Conservation (phyloP, 2,113 vertebrate genomes). For the Tursiops truncatus region DNA sequence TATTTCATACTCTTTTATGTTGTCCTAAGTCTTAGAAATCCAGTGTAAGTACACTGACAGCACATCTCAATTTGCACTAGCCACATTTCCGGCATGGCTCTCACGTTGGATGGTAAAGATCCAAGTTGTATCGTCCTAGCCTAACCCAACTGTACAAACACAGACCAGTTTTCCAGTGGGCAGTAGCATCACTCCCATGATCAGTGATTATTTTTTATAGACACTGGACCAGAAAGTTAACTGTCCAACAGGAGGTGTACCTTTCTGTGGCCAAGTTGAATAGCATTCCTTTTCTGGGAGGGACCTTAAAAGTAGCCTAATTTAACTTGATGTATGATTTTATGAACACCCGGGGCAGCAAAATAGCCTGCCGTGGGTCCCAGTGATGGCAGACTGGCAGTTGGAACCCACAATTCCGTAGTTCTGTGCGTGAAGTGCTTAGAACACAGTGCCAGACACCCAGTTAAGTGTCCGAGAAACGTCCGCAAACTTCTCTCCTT, state of each 20-base stretch:
- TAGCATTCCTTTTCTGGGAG: not conserved
- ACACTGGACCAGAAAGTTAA: not conserved
- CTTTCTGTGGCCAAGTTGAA: not conserved
- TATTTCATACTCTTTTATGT: not conserved
- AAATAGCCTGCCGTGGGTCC: not conserved
- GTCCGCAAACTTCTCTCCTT: not conserved
- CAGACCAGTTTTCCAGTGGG: not conserved
- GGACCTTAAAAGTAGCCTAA: accelerated
- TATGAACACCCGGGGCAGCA: not conserved
- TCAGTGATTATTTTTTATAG: not conserved
- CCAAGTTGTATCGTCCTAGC: not conserved
- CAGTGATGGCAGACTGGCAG: not conserved
- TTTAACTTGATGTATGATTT: not conserved
- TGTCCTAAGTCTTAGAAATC: not conserved
- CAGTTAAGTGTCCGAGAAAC: not conserved
- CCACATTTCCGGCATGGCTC: not conserved
- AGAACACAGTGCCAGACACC: not conserved
- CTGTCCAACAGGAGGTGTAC: not conserved
- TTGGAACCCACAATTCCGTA: not conserved
- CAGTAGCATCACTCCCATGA: not conserved
- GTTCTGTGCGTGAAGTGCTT: too few relatives aligned
- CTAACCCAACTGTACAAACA: not conserved
- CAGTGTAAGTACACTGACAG: accelerated
- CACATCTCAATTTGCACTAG: too few relatives aligned
- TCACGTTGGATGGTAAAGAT: not conserved